Evolutionary conservation across 2,797 vertebrate genomes (phyloP), one percentile per base, ranked within the genome.

Genomic region (Oreonectes daqikongensis): DNA sequence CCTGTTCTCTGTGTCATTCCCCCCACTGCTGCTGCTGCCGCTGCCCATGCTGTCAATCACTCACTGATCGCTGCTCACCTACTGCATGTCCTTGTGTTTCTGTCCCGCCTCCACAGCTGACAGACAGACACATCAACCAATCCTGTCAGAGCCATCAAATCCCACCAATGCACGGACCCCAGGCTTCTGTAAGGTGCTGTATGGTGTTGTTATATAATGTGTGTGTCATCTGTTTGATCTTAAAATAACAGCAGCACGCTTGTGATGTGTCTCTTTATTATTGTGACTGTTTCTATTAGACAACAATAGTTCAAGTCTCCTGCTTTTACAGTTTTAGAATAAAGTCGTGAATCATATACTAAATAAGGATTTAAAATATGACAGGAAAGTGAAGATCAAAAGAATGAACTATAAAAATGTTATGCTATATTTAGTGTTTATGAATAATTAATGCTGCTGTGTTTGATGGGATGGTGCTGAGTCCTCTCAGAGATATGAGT

Each of bases 21-120:
- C 75, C 17, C 79, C 80, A 76, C 79, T 77, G 57, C 83, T 89
- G 88, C 91, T 92, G 48, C 90, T 89, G 48, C 89, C 88, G 85
- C 85, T 92, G 48, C 92, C 91, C 91, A 92, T 93, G 71, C 52
- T 89, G 83, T 17, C 67, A 64, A 67, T 82, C 82, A 70, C 79
- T 84, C 80, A 10, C 44, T 81, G 72, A 77, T 74, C 76, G 44
- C 48, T 24, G n/a, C 50, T 53, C 82, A 83, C 50, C 46, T 69
- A 66, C 80, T 69, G 57, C 64, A 72, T 75, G 80, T 81, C 84
- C 78, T 84, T 82, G 76, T 75, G 74, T 80, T 42, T 59, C 35
- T 53, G n/a, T 2, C 79, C 81, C 68, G 53, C 66, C 64, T n/a
- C 80, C 75, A 72, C 85, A 90, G 84, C 83, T 88, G 78, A 89